Conservation (phyloP, 2,113 vertebrate species). For the Numenius arquata region DNA sequence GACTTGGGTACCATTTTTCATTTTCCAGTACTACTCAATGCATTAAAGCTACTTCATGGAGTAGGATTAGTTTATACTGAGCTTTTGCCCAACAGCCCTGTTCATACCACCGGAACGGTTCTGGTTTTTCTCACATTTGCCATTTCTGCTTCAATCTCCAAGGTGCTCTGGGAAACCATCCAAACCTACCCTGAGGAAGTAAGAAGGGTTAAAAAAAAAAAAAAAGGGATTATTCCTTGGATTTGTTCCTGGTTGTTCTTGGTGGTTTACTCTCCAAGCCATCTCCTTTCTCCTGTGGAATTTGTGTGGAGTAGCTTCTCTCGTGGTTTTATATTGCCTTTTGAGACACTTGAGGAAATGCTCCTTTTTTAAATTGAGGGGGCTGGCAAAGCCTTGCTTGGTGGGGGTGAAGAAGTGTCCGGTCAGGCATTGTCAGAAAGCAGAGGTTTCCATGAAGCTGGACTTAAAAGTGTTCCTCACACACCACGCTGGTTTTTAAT, state of each 20-base stretch:
- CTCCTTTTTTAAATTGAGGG: background rate
- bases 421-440: background rate
- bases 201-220: background rate
- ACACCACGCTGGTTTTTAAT: background rate
- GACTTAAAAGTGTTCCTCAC: background rate
- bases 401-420: background rate
- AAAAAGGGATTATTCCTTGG: background rate
- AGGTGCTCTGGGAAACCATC: background rate
- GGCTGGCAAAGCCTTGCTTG: background rate
- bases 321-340: background rate
- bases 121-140: background rate
- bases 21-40: background rate
- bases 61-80: background rate
- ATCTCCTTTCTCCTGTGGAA: background rate
- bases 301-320: background rate
- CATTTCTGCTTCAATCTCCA: fast-evolving
- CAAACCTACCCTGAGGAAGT: background rate
- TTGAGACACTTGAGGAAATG: background rate
- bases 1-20: background rate
- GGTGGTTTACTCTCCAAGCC: background rate
- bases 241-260: background rate
- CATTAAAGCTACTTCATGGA: background rate
- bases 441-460: background rate
- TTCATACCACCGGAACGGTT: fast-evolving
- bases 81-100: background rate